phyloP scores from a whole-genome alignment of 92 coral and sea anemone genomes.

The Umimayanthus chanpuru region DNA sequence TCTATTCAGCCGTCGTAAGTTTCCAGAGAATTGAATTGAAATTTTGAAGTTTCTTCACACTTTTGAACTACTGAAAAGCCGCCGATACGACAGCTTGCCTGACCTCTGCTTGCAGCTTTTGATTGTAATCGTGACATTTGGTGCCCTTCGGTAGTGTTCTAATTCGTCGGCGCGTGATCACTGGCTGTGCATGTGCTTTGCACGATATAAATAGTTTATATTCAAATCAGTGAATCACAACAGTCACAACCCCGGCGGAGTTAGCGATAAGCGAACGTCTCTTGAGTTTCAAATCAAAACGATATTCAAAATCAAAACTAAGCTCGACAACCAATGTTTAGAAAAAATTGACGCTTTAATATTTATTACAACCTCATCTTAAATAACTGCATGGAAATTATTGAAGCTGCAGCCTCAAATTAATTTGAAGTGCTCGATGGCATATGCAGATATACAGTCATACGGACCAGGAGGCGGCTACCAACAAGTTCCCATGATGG shows the following conservation, averaged over 20 bases:
- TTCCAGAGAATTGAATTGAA: not conserved
- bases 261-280: not conserved
- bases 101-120: constrained; percentile 4
- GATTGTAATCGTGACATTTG: constrained; percentile 17
- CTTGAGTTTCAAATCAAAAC: not conserved
- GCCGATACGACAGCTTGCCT: not conserved
- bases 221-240: constrained; percentile 13
- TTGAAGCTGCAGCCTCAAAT: constrained; percentile 3
- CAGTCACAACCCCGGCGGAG: not conserved
- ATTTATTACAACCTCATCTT: not conserved
- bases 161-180: constrained; percentile 28
- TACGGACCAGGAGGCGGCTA: constrained; percentile 19
- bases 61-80: not conserved
- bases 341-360: not conserved
- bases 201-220: constrained; percentile 15
- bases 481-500: constrained; percentile 31
- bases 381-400: not conserved
- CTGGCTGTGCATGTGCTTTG: constrained; percentile 8
- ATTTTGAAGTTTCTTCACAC: not conserved
- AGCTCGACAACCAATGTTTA: not conserved
- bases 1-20: not conserved
- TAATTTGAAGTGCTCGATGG: constrained; percentile 32
- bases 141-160: constrained; percentile 11
- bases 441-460: constrained; percentile 32
- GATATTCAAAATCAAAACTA: not conserved